Evolutionary conservation across 2,113 vertebrate species (phyloP).

Genomic region (Coryphaenoides rupestris): DNA sequence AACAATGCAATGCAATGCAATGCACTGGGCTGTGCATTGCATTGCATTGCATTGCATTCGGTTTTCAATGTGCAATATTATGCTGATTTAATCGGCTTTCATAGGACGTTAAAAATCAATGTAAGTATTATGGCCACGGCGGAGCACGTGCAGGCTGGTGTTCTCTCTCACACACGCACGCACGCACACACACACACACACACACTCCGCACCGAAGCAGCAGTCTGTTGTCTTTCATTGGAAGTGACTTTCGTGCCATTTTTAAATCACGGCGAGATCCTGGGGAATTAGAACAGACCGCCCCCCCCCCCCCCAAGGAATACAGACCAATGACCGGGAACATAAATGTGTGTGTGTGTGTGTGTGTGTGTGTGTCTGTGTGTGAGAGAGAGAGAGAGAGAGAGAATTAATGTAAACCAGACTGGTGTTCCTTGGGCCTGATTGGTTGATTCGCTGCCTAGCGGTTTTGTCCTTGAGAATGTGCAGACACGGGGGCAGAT

Average conservation of each 20-base stretch:
- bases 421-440: slow-evolving; percentile 45
- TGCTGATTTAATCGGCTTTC: too few species aligned
- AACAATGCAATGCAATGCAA: too few species aligned
- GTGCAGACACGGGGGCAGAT: slow-evolving; percentile 79
- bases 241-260: slow-evolving; percentile 60
- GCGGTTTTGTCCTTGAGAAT: slow-evolving; percentile 77
- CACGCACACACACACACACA: neutral
- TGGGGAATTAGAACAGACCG: too few species aligned
- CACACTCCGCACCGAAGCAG: slow-evolving; percentile 20
- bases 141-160: too few species aligned
- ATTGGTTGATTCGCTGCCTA: slow-evolving; percentile 59
- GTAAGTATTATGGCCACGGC: too few species aligned
- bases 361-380: slow-evolving; percentile 13
- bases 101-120: too few species aligned
- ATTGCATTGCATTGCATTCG: too few species aligned
- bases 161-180: too few species aligned
- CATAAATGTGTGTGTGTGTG: neutral
- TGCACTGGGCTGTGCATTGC: too few species aligned
- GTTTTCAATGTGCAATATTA: too few species aligned
- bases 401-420: slow-evolving; percentile 51
- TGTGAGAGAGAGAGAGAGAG: slow-evolving; percentile 22
- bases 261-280: slow-evolving; percentile 42
- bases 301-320: too few species aligned
- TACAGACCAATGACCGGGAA: too few species aligned
- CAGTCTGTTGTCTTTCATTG: slow-evolving; percentile 50